A percentile compares a stretch with the other conserved stretches of the same genome.
Evolutionary conservation across 2,888 invertebrate genomes (phyloP).

Genomic region (Melieria crassipennis): DNA sequence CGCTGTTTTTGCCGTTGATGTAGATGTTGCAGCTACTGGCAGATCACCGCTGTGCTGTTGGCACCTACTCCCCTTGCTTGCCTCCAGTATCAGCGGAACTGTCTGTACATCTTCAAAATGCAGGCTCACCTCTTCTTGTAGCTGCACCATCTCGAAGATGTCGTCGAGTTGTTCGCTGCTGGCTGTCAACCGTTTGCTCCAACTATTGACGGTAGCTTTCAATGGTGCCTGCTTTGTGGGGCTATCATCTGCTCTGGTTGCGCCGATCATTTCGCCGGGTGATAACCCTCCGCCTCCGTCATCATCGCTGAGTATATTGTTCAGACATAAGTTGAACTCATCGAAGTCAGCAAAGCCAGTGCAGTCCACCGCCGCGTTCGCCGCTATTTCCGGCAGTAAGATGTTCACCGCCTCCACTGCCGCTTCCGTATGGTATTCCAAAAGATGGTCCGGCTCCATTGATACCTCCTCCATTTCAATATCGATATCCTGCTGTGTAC

Average conservation of each 20-base stretch:
- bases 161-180: slow-evolving; percentile 44
- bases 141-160: slow-evolving; percentile 53
- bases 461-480: background rate
- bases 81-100: background rate
- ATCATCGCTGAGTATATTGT: slow-evolving; percentile 56
- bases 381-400: slow-evolving; percentile 53
- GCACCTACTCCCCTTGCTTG: background rate
- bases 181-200: slow-evolving; percentile 20
- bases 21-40: slow-evolving; percentile 14
- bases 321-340: slow-evolving; percentile 60
- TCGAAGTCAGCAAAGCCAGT: slow-evolving; percentile 59
- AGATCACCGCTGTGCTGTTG: background rate
- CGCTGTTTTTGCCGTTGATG: slow-evolving; percentile 21
- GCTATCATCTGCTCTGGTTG: slow-evolving; percentile 28
- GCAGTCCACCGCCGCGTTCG: slow-evolving; percentile 50
- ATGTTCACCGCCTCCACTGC: slow-evolving; percentile 51
- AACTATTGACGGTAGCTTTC: background rate
- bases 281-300: slow-evolving; percentile 46
- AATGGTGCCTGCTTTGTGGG: slow-evolving; percentile 8
- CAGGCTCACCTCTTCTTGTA: slow-evolving; percentile 41
- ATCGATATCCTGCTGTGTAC: slow-evolving; percentile 2
- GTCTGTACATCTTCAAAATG: background rate
- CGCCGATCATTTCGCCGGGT: slow-evolving; percentile 38
- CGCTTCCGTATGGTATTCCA: slow-evolving; percentile 47
- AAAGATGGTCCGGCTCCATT: slow-evolving; percentile 42